Base-by-base conservation (phyloP, 2,888 invertebrate genomes). In the Pyrrhosoma nymphula region DNA sequence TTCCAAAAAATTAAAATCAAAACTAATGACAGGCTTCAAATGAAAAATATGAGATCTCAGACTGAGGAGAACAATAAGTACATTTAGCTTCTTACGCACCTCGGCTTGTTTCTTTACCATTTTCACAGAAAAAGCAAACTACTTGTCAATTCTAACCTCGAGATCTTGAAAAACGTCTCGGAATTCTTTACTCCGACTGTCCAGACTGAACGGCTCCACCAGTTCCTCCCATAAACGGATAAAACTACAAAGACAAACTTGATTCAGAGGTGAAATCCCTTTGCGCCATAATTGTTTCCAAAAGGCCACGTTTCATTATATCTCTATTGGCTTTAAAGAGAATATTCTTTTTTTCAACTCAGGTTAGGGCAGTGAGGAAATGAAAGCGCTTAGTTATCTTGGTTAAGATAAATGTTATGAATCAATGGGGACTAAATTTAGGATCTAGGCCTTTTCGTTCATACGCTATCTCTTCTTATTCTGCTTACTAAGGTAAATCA, bases 121-220 rank as follows among this genome's bases (percentile, higher is more conserved):
- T n/a, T 14, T 14, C 2, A 18, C 35, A 82, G 16, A 35, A 35
- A 35, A 82, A 82, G 82, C 30, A 26, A 35, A 35, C 82, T 82
- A 14, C 14, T 82, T 30, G 82, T 35, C 35, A 82, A 82, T 82
- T 82, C 82, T 8, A 35, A 10, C 30, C 35, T 35, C 82, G 82
- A 82, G 35, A 14, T 82, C 82, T 82, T 82, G 82, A 82, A 16
- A 35, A 23, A 82, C 82, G 26, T 55, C 12, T 20, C 63, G 35
- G 93, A 35, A 93, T 93, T 93, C 93, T 69, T 60, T 69, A n/a
- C 69, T 30, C 63, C 26, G 60, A 1, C 63, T 14, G 39, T n/a
- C 91, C 93, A 93, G 93, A 93, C 93, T 93, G 91, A 63, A 63
- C 91, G 91, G 93, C 93, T 55, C 89, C 89, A 56, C 12, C 10